These are phyloP conservation scores for Tetramorium alpestre DNA, from an alignment of 1,140 invertebrate species.

Conservation along the genomic window DNA sequence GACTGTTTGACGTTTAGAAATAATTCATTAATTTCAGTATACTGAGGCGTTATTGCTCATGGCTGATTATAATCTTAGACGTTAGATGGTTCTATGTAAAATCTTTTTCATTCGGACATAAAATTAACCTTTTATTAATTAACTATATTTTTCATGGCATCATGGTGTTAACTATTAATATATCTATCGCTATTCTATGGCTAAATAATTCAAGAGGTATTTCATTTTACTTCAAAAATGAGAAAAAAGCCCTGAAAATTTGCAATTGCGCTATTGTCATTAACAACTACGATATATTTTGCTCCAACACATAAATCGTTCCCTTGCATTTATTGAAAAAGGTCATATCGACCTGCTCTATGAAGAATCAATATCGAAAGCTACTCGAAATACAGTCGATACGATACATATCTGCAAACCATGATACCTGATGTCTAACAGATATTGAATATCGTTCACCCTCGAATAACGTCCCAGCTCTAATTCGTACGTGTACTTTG, in stretches of 20 bases:
- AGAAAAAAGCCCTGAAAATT: neutral
- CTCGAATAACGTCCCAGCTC: neutral
- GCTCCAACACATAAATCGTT: neutral
- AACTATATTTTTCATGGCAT: neutral
- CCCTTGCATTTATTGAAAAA: neutral
- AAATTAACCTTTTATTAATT: neutral
- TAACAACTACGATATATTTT: neutral
- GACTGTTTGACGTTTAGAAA: neutral
- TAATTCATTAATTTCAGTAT: neutral
- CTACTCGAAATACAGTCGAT: neutral
- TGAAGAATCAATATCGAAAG: no score
- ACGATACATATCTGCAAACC: constrained; percentile 32
- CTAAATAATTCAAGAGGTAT: neutral
- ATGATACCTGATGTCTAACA: neutral
- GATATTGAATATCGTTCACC: constrained; percentile 19
- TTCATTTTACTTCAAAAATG: constrained; percentile 9
- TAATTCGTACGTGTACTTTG: constrained; percentile 20
- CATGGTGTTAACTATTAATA: neutral
- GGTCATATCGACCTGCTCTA: neutral
- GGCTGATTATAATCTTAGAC: constrained; percentile 21
- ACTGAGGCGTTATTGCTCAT: neutral
- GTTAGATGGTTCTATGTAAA: neutral
- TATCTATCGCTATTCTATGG: neutral
- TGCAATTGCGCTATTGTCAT: neutral
- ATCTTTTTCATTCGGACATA: neutral